Evolutionary conservation across 2,888 invertebrate species (phyloP).

Genomic region (Chrysopilus asiliformis): DNA sequence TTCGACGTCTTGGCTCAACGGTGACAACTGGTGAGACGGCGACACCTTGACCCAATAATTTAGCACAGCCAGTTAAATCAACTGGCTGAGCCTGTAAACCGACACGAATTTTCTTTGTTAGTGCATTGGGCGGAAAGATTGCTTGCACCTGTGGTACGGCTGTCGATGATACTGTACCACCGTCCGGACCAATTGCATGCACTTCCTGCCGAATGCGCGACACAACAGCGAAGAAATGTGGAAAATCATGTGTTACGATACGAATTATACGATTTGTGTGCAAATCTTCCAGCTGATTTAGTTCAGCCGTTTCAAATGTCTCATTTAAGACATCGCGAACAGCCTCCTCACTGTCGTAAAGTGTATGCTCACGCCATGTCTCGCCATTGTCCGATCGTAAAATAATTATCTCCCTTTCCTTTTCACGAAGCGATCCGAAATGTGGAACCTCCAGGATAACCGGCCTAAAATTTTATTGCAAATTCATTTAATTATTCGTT

Average conservation of each 20-base stretch:
- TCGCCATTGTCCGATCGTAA: slow-evolving; percentile 95
- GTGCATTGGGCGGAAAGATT: slow-evolving; percentile 83
- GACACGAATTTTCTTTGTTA: slow-evolving; percentile 98
- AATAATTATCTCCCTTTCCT: slow-evolving; percentile 92
- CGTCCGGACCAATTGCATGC: slow-evolving; percentile 93
- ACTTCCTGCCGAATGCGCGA: slow-evolving; percentile 93
- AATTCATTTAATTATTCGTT: too few species aligned
- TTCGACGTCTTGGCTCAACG: slow-evolving; percentile 91
- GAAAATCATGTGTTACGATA: slow-evolving; percentile 92
- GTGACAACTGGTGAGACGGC: slow-evolving; percentile 97
- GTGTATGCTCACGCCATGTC: slow-evolving; percentile 92
- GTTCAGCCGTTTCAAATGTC: slow-evolving; percentile 63
- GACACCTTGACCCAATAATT: slow-evolving; percentile 87
- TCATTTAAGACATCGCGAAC: slow-evolving; percentile 87
- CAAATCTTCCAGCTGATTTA: slow-evolving; percentile 67
- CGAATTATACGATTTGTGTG: slow-evolving; percentile 83
- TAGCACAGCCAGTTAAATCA: slow-evolving; percentile 66
- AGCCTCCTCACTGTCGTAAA: slow-evolving; percentile 73
- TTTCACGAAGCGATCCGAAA: slow-evolving; percentile 86
- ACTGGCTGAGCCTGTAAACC: slow-evolving; percentile 96
- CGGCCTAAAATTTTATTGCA: slow-evolving; percentile 44
- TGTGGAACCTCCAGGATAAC: slow-evolving; percentile 94
- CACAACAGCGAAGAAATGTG: slow-evolving; percentile 94
- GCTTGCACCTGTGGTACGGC: slow-evolving; percentile 79
- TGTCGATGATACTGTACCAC: slow-evolving; percentile 89